Evolutionary conservation across 2,888 invertebrate genomes (phyloP).

Genomic region (Nephrotoma appendiculata): DNA sequence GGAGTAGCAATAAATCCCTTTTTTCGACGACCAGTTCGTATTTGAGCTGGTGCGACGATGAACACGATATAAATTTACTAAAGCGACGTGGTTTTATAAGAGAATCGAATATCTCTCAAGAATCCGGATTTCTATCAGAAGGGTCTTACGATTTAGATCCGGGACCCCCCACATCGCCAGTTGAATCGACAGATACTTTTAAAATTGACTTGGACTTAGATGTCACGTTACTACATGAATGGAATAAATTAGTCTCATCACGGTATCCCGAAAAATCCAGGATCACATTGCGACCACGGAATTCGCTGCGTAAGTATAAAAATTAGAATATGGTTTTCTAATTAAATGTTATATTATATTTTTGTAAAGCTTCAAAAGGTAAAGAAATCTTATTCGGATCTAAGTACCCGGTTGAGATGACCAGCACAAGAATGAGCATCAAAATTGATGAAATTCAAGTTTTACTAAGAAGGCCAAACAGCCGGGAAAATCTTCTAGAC

Average conservation of each 20-base stretch:
- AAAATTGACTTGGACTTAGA: neutral
- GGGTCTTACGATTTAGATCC: neutral
- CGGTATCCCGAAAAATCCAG: neutral
- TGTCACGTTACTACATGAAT: neutral
- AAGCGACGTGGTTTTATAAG: neutral
- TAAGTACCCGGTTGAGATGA: neutral
- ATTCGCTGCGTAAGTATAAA: neutral
- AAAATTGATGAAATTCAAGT: neutral
- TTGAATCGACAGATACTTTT: neutral
- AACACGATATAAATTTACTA: neutral
- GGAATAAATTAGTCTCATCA: neutral
- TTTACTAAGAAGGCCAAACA: neutral
- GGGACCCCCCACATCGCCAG: neutral
- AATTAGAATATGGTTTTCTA: too few species aligned
- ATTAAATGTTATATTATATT: neutral
- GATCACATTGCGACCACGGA: neutral
- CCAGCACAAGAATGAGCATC: neutral
- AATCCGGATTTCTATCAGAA: neutral
- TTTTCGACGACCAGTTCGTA: neutral
- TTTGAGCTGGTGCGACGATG: neutral
- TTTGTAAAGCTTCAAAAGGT: neutral
- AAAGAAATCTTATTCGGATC: neutral
- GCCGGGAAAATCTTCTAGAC: neutral
- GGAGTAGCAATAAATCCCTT: neutral
- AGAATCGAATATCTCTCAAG: neutral